These are phyloP conservation scores for Pagetopsis macropterus DNA, from an alignment of 2,797 vertebrate species.

Conservation along the genomic window DNA sequence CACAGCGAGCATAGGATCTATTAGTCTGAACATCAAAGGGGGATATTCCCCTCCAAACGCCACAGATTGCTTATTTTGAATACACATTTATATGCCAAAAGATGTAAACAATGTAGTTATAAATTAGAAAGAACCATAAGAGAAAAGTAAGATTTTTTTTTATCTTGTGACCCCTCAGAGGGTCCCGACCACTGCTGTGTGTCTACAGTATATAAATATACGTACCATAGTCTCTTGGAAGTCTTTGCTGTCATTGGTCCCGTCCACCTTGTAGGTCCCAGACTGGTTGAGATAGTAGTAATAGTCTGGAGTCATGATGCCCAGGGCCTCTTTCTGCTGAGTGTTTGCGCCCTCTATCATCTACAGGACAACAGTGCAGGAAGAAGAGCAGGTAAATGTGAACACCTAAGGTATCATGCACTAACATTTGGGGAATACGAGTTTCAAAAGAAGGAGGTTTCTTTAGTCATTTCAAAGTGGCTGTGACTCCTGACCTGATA, in stretches of 20 bases:
- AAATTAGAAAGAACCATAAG: not conserved
- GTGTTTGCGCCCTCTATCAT: slow-evolving; percentile 90
- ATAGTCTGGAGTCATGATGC: slow-evolving; percentile 94
- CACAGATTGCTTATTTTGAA: not conserved
- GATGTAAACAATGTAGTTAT: not conserved
- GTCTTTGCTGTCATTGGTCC: slow-evolving; percentile 91
- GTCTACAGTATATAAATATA: not conserved
- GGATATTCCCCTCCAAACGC: not conserved
- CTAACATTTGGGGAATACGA: no score
- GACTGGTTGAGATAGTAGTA: slow-evolving; percentile 97
- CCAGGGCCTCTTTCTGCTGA: slow-evolving; percentile 90
- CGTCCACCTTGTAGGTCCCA: slow-evolving; percentile 94
- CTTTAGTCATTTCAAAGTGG: not conserved
- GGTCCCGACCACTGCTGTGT: not conserved
- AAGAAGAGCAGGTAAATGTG: not conserved
- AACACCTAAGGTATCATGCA: no score
- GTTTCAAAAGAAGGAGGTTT: not conserved
- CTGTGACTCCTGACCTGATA: slow-evolving; percentile 88
- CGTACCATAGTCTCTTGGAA: slow-evolving; percentile 91
- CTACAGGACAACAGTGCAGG: slow-evolving; percentile 73
- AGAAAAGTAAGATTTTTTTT: no score
- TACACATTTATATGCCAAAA: not conserved
- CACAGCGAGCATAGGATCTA: not conserved
- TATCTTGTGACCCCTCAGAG: not conserved
- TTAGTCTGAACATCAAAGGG: not conserved